Evolutionary conservation across 2,888 invertebrate species (phyloP), one percentile per base, ranked within the genome.

Genomic region (Electrophaes corylata): DNA sequence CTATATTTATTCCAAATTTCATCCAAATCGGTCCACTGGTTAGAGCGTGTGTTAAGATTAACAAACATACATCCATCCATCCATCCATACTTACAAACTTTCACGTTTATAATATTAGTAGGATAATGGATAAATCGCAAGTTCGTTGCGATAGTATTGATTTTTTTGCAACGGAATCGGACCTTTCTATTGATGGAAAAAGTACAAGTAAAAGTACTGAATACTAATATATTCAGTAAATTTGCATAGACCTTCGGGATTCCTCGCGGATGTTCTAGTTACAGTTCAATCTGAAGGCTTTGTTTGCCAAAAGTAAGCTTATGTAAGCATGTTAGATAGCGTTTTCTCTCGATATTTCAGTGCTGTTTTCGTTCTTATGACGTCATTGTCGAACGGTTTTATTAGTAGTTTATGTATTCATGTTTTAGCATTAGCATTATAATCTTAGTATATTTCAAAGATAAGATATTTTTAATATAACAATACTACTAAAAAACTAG

Each of bases 101-200:
- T n/a, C n/a, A n/a, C n/a, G n/a, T n/a, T n/a, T n/a, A n/a, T n/a
- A n/a, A n/a, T n/a, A n/a, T n/a, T n/a, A n/a, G n/a, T n/a, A n/a
- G n/a, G n/a, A n/a, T n/a, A n/a, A n/a, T n/a, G n/a, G n/a, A n/a
- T n/a, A n/a, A 39, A 31, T 35, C 29, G n/a, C 14, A 16, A 33
- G 43, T 29, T 10, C 31, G 44, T 23, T 43, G 19, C 40, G 35
- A 40, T 60, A 41, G 49, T 63, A 66, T 62, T 31, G 56, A 60
- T 60, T 61, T 47, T 41, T 49, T 56, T 41, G 19, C 19, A 44
- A 48, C 37, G 37, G 18, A 54, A 50, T 50, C 33, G 39, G 57
- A 41, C 33, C 41, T 53, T 54, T 52, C 51, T 54, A 60, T 58
- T 58, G 60, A 63, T 60, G 56, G 60, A 66, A 66, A 65, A 57